These are phyloP conservation scores for Sebastes taczanowskii DNA, from an alignment of 2,797 vertebrate genomes.

Conservation along the genomic window DNA sequence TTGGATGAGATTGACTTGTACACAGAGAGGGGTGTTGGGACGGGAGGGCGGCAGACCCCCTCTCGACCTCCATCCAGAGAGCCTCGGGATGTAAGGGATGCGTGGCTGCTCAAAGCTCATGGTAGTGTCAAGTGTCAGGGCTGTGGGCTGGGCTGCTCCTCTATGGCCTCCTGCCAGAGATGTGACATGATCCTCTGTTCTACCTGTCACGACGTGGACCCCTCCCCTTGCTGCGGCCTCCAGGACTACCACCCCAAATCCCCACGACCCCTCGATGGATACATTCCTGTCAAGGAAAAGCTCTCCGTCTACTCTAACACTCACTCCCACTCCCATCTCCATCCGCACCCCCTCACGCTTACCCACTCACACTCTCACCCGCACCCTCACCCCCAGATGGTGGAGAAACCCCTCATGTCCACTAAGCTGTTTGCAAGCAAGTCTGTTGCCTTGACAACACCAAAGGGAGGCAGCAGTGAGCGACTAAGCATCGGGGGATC, in stretches of 20 bases:
- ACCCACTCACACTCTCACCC: slow-evolving; percentile 80
- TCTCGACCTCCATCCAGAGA: slow-evolving; percentile 82
- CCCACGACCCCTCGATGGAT: slow-evolving; percentile 82
- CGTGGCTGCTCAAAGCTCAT: slow-evolving; percentile 81
- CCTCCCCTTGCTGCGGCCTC: slow-evolving; percentile 83
- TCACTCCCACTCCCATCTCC: slow-evolving; percentile 76
- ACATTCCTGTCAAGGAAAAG: slow-evolving; percentile 85
- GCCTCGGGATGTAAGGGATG: slow-evolving; percentile 78
- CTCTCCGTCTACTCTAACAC: slow-evolving; percentile 83
- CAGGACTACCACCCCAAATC: slow-evolving; percentile 83
- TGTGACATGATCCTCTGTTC: slow-evolving; percentile 90
- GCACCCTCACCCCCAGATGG: slow-evolving; percentile 80
- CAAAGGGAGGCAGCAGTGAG: slow-evolving; percentile 74
- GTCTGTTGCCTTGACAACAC: slow-evolving; percentile 73
- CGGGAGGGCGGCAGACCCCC: slow-evolving; percentile 78
- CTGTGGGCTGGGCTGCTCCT: slow-evolving; percentile 87
- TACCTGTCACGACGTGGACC: slow-evolving; percentile 82
- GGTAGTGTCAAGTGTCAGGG: slow-evolving; percentile 88
- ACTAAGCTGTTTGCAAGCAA: slow-evolving; percentile 84
- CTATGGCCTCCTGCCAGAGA: slow-evolving; percentile 87
- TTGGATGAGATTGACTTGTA: slow-evolving; percentile 95
- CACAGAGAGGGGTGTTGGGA: slow-evolving; percentile 84
- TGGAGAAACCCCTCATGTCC: slow-evolving; percentile 82
- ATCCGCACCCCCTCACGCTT: slow-evolving; percentile 78
- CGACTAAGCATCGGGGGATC: slow-evolving; percentile 71